Evolutionary conservation across 2,797 vertebrate species (phyloP).

Genomic region (Rhinogobio ventralis): DNA sequence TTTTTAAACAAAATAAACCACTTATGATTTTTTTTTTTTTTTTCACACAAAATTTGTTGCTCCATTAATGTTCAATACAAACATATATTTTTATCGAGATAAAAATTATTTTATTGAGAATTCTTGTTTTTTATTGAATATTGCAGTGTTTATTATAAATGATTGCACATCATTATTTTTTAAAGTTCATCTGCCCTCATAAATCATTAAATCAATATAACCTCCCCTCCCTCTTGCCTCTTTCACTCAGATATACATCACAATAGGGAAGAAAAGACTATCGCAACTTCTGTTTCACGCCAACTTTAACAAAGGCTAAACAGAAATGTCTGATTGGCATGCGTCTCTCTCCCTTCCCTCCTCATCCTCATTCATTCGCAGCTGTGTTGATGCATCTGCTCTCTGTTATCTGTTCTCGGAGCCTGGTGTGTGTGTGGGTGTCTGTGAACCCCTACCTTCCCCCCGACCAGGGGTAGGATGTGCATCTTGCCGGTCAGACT

Average conservation of each 20-base stretch:
- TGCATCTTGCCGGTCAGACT: conserved; percentile 97
- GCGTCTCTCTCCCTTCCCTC: not conserved
- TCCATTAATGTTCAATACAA: too few species aligned
- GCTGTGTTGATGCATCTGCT: conserved; percentile 64
- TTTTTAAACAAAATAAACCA: too few species aligned
- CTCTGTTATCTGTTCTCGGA: conserved; percentile 48
- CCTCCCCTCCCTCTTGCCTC: not conserved
- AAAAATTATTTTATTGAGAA: too few species aligned
- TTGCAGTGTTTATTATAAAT: not conserved
- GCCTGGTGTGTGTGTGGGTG: conserved; percentile 1
- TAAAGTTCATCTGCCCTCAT: not conserved
- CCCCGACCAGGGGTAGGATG: conserved; percentile 93
- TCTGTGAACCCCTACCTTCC: conserved; percentile 83
- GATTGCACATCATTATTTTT: not conserved
- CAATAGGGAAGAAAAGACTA: not conserved
- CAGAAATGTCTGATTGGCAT: not conserved
- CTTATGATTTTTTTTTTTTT: too few species aligned
- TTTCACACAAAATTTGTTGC: too few species aligned
- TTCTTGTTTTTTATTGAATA: not conserved
- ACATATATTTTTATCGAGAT: too few species aligned
- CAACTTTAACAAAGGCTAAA: not conserved
- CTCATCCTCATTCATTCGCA: conserved; percentile 52
- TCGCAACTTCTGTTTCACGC: not conserved
- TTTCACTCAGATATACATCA: not conserved
- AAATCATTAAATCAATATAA: not conserved